phyloP scores from a whole-genome alignment of 1,140 invertebrate species.

The Bombus terrestris region DNA sequence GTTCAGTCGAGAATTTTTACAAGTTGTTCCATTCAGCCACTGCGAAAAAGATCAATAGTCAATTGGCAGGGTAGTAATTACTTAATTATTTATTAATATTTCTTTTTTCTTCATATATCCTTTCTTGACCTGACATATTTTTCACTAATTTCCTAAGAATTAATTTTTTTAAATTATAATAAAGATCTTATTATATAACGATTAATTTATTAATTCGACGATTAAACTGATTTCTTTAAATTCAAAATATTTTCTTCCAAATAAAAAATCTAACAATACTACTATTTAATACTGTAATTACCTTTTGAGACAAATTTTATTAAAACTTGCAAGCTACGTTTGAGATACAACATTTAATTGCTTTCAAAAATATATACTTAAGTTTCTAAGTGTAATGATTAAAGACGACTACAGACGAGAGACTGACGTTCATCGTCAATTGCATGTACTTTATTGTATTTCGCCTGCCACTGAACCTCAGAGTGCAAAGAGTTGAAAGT shows the following conservation, averaged over 20 bases:
- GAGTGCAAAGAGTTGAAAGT: not conserved
- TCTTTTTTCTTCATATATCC: not conserved
- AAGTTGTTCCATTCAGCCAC: not conserved
- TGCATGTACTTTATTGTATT: not conserved
- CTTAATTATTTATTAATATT: too few species aligned
- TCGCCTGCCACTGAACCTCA: not conserved
- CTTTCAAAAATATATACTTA: too few species aligned
- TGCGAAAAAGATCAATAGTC: not conserved
- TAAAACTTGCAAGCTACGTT: not conserved
- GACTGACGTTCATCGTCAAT: not conserved
- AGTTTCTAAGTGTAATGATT: not conserved
- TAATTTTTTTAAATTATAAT: too few species aligned
- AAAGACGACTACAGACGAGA: not conserved
- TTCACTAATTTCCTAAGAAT: too few species aligned
- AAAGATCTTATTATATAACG: too few species aligned
- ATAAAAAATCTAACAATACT: too few species aligned
- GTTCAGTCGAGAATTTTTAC: not conserved
- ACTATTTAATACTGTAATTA: too few species aligned
- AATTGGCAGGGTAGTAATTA: not conserved
- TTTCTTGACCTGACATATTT: not conserved
- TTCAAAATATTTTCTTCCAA: too few species aligned
- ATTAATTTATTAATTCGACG: too few species aligned
- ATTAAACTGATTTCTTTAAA: too few species aligned
- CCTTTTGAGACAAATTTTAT: too few species aligned
- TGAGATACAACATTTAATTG: not conserved